phyloP scores from a whole-genome alignment of 2,888 invertebrate genomes.

The Drosophila neonasuta region DNA sequence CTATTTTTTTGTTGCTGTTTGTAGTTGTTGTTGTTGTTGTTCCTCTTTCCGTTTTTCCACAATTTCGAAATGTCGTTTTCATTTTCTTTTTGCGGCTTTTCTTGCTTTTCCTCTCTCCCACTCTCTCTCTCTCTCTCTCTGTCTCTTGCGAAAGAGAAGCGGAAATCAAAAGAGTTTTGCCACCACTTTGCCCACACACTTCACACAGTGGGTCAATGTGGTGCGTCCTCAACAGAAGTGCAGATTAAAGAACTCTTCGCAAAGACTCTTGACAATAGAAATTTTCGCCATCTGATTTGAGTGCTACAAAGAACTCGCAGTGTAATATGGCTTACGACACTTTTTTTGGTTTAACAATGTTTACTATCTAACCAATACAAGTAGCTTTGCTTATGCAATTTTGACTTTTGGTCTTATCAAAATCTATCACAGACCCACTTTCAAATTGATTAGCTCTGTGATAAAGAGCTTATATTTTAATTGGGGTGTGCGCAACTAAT shows the following conservation, averaged over 20 bases:
- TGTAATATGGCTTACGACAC: conserved; percentile 1
- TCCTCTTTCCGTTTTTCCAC: conserved; percentile 43
- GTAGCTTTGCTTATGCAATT: background rate
- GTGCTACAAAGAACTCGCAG: background rate
- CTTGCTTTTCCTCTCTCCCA: conserved; percentile 13
- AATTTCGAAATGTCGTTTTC: conserved; percentile 52
- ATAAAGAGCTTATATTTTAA: background rate
- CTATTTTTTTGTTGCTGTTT: conserved; percentile 39
- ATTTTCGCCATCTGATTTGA: conserved; percentile 1
- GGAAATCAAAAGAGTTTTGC: conserved; percentile 14
- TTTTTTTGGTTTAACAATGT: background rate
- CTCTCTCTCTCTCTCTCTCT: background rate
- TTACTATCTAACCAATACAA: conserved; percentile 1
- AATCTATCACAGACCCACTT: background rate
- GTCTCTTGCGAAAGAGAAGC: conserved; percentile 20
- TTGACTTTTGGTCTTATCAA: conserved; percentile 9
- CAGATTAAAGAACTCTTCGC: background rate
- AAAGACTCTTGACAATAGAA: background rate
- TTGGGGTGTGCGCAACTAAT: background rate
- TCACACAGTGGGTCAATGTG: conserved; percentile 16
- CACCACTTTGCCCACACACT: conserved; percentile 5
- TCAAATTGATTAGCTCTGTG: background rate
- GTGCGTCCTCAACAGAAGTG: background rate
- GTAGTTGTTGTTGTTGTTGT: background rate
- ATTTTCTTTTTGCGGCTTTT: conserved; percentile 35